Evolutionary conservation across 2,888 invertebrate genomes (phyloP).

Genomic region (Lysandra bellargus): DNA sequence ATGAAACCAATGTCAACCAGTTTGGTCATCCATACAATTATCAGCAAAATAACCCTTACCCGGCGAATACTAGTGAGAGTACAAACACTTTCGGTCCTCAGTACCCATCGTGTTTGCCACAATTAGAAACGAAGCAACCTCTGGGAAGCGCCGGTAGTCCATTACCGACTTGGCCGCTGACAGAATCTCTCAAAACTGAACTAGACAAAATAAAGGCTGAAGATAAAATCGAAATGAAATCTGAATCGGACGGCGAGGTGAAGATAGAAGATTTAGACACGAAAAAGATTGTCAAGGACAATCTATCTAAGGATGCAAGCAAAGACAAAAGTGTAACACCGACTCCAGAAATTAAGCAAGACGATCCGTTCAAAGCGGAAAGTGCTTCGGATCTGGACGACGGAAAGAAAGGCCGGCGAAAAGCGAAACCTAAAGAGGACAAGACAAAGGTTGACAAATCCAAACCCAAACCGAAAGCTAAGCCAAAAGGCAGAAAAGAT

Average conservation of each 20-base stretch:
- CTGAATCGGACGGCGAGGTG: slow-evolving; percentile 77
- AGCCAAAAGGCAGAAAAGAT: slow-evolving; percentile 71
- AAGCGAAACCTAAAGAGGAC: slow-evolving; percentile 56
- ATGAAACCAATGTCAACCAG: slow-evolving; percentile 47
- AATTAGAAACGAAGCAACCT: slow-evolving; percentile 67
- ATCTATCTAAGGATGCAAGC: slow-evolving; percentile 57
- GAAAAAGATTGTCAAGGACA: slow-evolving; percentile 60
- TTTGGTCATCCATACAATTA: slow-evolving; percentile 59
- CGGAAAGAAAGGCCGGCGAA: slow-evolving; percentile 51
- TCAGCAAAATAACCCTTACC: slow-evolving; percentile 54
- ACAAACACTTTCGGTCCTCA: slow-evolving; percentile 55
- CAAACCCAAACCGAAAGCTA: slow-evolving; percentile 62
- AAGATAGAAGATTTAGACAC: slow-evolving; percentile 77
- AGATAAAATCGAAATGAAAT: slow-evolving; percentile 71
- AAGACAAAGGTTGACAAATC: slow-evolving; percentile 60
- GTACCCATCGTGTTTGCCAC: slow-evolving; percentile 58
- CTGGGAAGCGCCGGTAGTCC: slow-evolving; percentile 67
- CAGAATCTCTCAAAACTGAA: slow-evolving; percentile 68
- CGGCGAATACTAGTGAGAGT: slow-evolving; percentile 53
- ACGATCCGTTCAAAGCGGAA: slow-evolving; percentile 1
- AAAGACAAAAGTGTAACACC: slow-evolving; percentile 44
- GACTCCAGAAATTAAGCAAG: slow-evolving; percentile 35
- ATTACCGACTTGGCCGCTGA: slow-evolving; percentile 68
- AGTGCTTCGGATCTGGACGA: slow-evolving; percentile 30
- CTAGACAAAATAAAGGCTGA: slow-evolving; percentile 69